These are phyloP conservation scores for Achatina immaculata DNA, from an alignment of 1,140 invertebrate species.

Conservation along the genomic window DNA sequence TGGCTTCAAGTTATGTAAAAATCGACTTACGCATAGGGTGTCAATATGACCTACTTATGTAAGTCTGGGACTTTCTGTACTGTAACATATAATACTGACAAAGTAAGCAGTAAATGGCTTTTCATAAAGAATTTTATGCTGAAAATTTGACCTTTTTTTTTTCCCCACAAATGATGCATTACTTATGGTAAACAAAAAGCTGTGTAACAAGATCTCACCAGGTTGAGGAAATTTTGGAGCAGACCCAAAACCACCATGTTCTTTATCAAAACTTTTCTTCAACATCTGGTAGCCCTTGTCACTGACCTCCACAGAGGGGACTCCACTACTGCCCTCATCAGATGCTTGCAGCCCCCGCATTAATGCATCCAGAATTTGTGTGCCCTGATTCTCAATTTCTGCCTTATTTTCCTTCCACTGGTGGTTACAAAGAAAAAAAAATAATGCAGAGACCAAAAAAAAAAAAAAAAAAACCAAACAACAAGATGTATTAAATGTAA, in stretches of 20 bases:
- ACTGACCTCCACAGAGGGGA: conserved; percentile 56
- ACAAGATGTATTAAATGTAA: background rate
- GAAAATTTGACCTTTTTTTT: too few relatives aligned
- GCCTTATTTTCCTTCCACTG: conserved; percentile 78
- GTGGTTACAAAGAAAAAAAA: conserved; percentile 48
- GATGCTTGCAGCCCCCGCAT: conserved; percentile 49
- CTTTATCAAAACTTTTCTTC: conserved; percentile 78
- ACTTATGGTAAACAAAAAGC: too few relatives aligned
- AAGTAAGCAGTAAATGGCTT: too few relatives aligned
- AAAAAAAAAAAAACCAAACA: conserved; percentile 6
- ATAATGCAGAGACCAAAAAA: background rate
- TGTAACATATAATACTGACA: too few relatives aligned
- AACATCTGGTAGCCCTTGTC: conserved; percentile 76
- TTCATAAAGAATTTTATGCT: too few relatives aligned
- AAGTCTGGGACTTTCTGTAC: too few relatives aligned
- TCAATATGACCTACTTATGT: too few relatives aligned
- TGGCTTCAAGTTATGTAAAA: too few relatives aligned
- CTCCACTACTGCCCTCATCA: conserved; percentile 55
- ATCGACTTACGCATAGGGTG: too few relatives aligned
- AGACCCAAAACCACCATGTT: conserved; percentile 83
- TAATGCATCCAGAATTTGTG: conserved; percentile 59
- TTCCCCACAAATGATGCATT: too few relatives aligned
- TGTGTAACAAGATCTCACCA: conserved; percentile 55
- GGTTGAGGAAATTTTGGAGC: conserved; percentile 96
- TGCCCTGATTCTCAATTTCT: conserved; percentile 60